Evolutionary conservation across 35 echinoderm and acorn worm species (phyloP).

Genomic region (Strongylocentrotus purpuratus): DNA sequence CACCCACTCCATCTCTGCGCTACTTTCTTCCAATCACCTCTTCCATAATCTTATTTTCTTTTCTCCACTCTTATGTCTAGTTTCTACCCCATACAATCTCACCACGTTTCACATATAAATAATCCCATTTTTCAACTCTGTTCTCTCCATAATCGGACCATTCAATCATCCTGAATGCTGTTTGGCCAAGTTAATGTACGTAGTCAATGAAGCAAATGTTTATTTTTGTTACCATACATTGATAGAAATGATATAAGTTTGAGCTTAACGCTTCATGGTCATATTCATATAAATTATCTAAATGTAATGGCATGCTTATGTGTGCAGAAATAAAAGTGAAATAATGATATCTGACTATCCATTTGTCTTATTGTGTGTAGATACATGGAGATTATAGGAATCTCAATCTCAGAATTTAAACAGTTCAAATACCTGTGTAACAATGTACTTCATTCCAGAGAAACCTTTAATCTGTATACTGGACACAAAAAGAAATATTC

Average conservation of each 20-base stretch:
- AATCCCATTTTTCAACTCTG: too few relatives aligned
- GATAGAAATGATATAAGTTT: not conserved
- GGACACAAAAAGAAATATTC: too few relatives aligned
- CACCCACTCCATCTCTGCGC: not conserved
- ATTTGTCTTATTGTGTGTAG: not conserved
- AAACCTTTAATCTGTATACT: not conserved
- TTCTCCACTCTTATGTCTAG: not conserved
- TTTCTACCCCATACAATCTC: too few relatives aligned
- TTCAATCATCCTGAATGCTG: not conserved
- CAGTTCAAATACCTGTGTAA: not conserved
- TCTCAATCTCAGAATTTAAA: not conserved
- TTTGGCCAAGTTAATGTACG: not conserved
- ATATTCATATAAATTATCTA: not conserved
- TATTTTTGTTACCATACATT: not conserved
- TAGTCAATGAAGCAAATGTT: not conserved
- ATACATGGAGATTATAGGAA: not conserved
- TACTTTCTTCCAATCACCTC: not conserved
- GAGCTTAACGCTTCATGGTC: not conserved
- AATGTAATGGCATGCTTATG: slow-evolving; percentile 29
- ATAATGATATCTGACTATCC: not conserved
- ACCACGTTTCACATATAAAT: too few relatives aligned
- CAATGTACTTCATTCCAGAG: not conserved
- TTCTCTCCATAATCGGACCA: not conserved
- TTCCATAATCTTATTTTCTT: not conserved
- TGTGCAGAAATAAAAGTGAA: slow-evolving; percentile 44